Evolutionary conservation across 2,113 vertebrate species (phyloP).

Genomic region (Cavia porcellus): DNA sequence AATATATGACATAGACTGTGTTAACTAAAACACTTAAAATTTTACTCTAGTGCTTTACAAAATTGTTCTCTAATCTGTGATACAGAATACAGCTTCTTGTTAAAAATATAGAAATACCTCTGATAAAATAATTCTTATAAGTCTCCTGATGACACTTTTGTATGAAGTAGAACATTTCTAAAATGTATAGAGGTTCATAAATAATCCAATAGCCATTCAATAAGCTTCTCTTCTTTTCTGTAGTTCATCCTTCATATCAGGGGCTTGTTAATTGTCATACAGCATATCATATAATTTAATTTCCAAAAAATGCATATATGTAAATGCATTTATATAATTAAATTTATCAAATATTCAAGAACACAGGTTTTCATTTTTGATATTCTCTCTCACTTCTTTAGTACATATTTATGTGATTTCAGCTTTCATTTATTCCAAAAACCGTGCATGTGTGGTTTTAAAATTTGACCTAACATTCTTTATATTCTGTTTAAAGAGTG

Average conservation of each 20-base stretch:
- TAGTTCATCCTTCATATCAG: not conserved
- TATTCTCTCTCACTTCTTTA: not conserved
- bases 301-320: constrained; percentile 2
- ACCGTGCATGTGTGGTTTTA: not conserved
- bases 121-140: not conserved
- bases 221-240: not conserved
- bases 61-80: not conserved
- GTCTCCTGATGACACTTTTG: not conserved
- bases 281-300: not conserved
- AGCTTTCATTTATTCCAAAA: not conserved
- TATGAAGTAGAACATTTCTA: not conserved
- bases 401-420: not conserved
- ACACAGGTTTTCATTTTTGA: not conserved
- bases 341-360: constrained; percentile 12
- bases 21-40: not conserved
- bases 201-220: not conserved
- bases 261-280: not conserved
- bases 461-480: not conserved
- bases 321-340: not conserved
- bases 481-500: not conserved
- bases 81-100: not conserved
- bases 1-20: not conserved
- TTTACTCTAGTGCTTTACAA: not conserved
- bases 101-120: not conserved
- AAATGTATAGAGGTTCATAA: not conserved